These are phyloP conservation scores for Galerucella nymphaeae DNA, from an alignment of 2,888 invertebrate species.

Conservation along the genomic window DNA sequence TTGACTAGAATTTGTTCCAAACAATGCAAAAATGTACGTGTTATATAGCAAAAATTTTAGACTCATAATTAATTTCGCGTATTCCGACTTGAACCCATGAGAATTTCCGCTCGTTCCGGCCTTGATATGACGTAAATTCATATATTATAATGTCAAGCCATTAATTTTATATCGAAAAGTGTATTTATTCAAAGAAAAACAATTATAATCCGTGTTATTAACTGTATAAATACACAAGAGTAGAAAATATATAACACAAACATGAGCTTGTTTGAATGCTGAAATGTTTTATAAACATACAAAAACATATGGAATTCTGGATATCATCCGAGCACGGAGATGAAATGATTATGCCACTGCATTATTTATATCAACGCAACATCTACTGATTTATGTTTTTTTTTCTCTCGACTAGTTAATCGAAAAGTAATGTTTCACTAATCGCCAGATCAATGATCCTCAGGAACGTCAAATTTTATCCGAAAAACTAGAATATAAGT, in stretches of 20 bases:
- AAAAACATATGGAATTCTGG: conserved; percentile 64
- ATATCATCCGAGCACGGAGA: conserved; percentile 56
- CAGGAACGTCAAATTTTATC: background rate
- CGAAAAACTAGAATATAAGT: background rate
- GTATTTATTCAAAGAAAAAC: conserved; percentile 60
- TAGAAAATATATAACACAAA: conserved; percentile 61
- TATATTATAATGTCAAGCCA: conserved; percentile 43
- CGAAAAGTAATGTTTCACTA: conserved; percentile 1
- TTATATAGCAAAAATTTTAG: background rate
- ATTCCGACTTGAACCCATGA: background rate
- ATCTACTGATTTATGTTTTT: conserved; percentile 34
- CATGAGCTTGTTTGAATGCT: conserved; percentile 60
- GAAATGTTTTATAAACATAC: conserved; percentile 64
- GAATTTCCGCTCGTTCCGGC: background rate
- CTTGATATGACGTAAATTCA: conserved; percentile 41
- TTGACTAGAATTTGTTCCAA: no score
- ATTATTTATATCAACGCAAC: conserved; percentile 40
- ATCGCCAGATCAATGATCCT: conserved; percentile 7
- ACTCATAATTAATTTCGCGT: background rate
- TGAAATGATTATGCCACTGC: conserved; percentile 46
- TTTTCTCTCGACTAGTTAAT: conserved; percentile 12
- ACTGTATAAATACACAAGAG: conserved; percentile 61
- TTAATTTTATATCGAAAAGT: conserved; percentile 49
- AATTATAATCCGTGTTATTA: conserved; percentile 62
- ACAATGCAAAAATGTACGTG: no score